Conservation (phyloP, 2,888 invertebrate genomes). For the Ormyrus nitidulus region DNA sequence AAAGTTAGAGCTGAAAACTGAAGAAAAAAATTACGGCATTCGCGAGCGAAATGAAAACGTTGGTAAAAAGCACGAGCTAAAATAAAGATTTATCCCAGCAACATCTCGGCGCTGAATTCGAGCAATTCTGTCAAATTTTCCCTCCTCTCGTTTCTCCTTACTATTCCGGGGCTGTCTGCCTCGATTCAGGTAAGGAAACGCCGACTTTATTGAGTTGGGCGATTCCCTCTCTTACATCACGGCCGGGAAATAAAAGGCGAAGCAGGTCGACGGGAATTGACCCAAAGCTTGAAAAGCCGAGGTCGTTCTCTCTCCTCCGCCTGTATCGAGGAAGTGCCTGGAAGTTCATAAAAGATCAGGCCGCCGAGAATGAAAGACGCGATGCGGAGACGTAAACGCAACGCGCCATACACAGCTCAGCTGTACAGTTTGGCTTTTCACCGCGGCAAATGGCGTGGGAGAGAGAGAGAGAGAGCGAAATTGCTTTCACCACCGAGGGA, state of each 20-base stretch:
- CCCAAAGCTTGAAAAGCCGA: slow-evolving; percentile 30
- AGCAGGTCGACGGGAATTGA: slow-evolving; percentile 24
- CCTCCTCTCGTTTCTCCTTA: background rate
- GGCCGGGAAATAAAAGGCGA: slow-evolving; percentile 6
- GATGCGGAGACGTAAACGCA: background rate
- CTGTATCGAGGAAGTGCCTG: slow-evolving; percentile 29
- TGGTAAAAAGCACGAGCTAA: no score
- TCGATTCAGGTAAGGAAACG: background rate
- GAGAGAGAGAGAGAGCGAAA: slow-evolving; percentile 16
- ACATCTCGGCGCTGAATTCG: no score
- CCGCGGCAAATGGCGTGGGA: background rate
- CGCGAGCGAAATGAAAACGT: no score
- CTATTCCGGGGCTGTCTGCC: background rate
- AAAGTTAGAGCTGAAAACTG: no score
- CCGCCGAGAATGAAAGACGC: background rate
- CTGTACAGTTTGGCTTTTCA: slow-evolving; percentile 9
- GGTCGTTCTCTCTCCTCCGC: background rate
- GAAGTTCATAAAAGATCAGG: slow-evolving; percentile 32
- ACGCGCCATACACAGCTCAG: slow-evolving; percentile 3
- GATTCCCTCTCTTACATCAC: background rate
- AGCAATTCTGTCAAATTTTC: background rate
- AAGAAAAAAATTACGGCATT: no score
- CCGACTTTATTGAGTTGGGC: slow-evolving; percentile 22
- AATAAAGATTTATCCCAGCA: no score
- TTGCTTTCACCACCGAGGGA: slow-evolving; percentile 32